Conservation (phyloP, 2,888 invertebrate genomes). For the Aplocera efformata region DNA sequence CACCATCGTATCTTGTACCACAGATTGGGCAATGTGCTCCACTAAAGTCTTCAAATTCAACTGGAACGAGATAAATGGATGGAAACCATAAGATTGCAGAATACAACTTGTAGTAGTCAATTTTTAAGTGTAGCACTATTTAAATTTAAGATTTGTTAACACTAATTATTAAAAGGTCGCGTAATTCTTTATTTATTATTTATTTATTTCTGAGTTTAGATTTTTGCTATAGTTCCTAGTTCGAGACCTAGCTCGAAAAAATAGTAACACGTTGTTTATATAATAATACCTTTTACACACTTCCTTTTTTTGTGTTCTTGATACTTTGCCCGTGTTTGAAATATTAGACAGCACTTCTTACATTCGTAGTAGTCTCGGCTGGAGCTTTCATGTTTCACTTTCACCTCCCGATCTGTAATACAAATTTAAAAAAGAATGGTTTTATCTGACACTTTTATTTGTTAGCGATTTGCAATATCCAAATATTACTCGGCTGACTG, state of each 20-base stretch:
- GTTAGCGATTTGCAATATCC: no score
- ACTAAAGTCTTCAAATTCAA: constrained; percentile 48
- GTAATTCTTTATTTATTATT: no score
- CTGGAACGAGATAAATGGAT: no score
- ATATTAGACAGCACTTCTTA: constrained; percentile 41
- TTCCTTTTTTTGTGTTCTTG: constrained; percentile 40
- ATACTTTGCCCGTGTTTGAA: constrained; percentile 36
- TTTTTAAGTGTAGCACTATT: no score
- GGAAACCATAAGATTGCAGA: no score
- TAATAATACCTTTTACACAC: constrained; percentile 45
- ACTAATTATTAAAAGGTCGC: no score
- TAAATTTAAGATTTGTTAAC: no score
- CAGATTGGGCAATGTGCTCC: constrained; percentile 62
- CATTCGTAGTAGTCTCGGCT: constrained; percentile 30
- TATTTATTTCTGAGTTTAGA: no score
- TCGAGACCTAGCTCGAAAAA: constrained; percentile 16
- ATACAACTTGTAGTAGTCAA: no score
- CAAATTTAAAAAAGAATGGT: not conserved
- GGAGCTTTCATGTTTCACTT: constrained; percentile 22
- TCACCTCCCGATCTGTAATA: constrained; percentile 34
- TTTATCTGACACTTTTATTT: no score
- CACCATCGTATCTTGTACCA: constrained; percentile 50
- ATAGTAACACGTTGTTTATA: not conserved
- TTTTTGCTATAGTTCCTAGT: no score
- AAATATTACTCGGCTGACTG: no score